Evolutionary conservation across 2,797 vertebrate genomes (phyloP), one percentile per base, ranked within the genome.

Genomic region (Chloroceryle inda): DNA sequence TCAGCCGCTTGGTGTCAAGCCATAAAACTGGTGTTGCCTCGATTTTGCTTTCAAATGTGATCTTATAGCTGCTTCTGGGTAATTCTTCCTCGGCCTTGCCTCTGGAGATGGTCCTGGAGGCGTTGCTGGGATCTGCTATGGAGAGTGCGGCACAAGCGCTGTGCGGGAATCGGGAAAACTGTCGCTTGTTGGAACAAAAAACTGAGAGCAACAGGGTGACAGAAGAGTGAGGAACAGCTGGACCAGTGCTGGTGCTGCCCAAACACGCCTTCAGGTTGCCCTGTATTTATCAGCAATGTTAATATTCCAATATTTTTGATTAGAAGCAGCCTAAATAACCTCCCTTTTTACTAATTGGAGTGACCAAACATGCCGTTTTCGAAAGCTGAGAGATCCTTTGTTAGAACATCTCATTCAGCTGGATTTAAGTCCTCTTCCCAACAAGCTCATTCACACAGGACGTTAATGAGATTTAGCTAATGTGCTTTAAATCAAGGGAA

Each of bases 381-480:
- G 56, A 24, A 52, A 76, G 61, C 78, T 45, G 22, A 5, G 58
- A 33, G 56, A 45, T 72, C 61, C 68, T 91, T 83, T 80, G 79
- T 85, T 88, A 33, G 56, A 55, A 67, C 6, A 1, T 61, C 89
- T 92, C 68, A 64, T 90, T 95, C 73, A 74, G 40, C 8, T 45
- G 89, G 40, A n/a, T 88, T 94, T 67, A 63, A 92, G 88, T 73
- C 83, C n/a, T 55, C 72, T 71, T 77, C 85, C 96, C 83, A 53
- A 29, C 44, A 18, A 82, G 91, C 91, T 96, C 86, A 92, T 96
- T 95, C 75, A 58, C 84, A 71, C 78, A 17, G 75, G 86, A 74
- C 42, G 67, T 87, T 94, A 96, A 96, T 95, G 94, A 94, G 96
- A 91, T 97, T 96, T 95, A 71, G 66, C 53, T 97, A 92, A 95